Conservation (phyloP, 2,113 vertebrate species). For the Halichoeres trimaculatus region DNA sequence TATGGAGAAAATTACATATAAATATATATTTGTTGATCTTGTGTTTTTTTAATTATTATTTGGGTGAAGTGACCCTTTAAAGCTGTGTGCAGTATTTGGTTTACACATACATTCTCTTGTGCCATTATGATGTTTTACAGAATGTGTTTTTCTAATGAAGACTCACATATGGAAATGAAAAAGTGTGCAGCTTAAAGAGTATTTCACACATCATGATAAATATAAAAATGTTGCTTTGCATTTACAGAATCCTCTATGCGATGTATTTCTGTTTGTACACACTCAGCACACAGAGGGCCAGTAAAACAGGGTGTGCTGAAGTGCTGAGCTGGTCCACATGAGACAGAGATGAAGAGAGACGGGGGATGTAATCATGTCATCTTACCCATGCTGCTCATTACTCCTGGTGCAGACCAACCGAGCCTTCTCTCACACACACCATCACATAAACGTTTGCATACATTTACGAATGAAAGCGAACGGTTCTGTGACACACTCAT, state of each 20-base stretch:
- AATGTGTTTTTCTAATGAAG: conserved; percentile 32
- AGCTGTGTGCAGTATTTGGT: conserved; percentile 36
- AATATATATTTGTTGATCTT: background rate
- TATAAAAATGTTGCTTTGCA: conserved; percentile 16
- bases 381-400: conserved; percentile 66
- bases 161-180: conserved; percentile 8
- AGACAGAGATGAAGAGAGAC: conserved; percentile 61
- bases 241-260: conserved; percentile 5
- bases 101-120: conserved; percentile 29
- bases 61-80: conserved; percentile 23
- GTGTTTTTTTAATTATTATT: background rate
- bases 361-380: conserved; percentile 41
- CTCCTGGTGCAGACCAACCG: conserved; percentile 67
- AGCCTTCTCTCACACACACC: conserved; percentile 62
- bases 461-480: conserved; percentile 13
- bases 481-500: conserved; percentile 36
- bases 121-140: conserved; percentile 32
- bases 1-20: no score
- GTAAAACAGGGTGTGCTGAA: conserved; percentile 23
- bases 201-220: conserved; percentile 1
- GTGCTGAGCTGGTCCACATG: conserved; percentile 35
- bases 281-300: conserved; percentile 11
- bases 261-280: conserved; percentile 24
- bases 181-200: conserved; percentile 1
- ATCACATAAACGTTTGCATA: conserved; percentile 12